These are phyloP conservation scores for Athalia cordata DNA, from an alignment of 2,888 invertebrate genomes.

Conservation along the genomic window DNA sequence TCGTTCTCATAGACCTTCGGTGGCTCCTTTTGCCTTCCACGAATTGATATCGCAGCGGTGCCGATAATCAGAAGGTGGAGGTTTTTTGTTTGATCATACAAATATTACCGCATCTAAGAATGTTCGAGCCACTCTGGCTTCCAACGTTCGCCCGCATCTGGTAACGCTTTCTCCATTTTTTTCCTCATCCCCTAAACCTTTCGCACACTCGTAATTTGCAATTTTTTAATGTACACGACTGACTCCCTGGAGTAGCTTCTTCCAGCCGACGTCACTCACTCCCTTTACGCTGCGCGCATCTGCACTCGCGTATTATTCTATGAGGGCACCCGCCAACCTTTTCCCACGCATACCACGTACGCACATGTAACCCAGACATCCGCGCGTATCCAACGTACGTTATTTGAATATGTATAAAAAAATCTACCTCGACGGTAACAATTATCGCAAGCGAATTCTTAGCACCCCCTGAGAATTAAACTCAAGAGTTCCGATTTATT, in stretches of 20 bases:
- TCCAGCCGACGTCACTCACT: neutral
- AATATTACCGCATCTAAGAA: too few species aligned
- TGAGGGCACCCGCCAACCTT: too few species aligned
- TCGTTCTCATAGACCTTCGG: too few species aligned
- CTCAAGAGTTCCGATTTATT: conserved; percentile 35
- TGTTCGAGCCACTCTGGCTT: neutral
- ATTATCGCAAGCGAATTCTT: conserved; percentile 36
- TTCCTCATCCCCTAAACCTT: neutral
- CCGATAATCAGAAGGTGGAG: too few species aligned
- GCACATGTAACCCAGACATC: neutral
- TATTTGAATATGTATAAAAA: neutral
- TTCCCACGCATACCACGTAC: too few species aligned
- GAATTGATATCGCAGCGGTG: too few species aligned
- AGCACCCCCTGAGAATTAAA: conserved; percentile 26
- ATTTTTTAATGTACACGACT: conserved; percentile 45
- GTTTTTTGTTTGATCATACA: too few species aligned
- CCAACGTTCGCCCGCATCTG: neutral
- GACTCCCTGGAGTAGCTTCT: conserved; percentile 40
- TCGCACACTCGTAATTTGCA: conserved; percentile 39
- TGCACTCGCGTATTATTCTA: too few species aligned
- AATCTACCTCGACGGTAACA: neutral
- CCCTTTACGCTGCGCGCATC: too few species aligned
- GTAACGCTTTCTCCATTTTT: neutral
- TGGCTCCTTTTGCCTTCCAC: too few species aligned
- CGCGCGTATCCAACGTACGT: neutral